phyloP scores from a whole-genome alignment of 2,888 invertebrate species.

The Phengaris alcon region DNA sequence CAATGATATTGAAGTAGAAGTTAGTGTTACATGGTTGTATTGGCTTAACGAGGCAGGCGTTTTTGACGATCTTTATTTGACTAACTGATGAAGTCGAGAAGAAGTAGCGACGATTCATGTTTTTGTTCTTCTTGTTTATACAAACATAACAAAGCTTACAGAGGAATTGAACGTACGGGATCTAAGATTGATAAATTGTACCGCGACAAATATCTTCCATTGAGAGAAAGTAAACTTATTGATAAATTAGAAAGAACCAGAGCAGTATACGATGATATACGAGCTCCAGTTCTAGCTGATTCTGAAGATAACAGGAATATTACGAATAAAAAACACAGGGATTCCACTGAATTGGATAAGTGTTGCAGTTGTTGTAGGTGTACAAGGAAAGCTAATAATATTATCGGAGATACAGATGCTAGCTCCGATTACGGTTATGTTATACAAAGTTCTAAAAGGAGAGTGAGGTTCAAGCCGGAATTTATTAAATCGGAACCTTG shows the following conservation, averaged over 20 bases:
- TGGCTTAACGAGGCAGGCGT: not conserved
- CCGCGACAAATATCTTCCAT: slow-evolving; percentile 50
- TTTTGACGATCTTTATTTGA: not conserved
- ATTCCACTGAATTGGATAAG: slow-evolving; percentile 47
- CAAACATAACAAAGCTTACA: slow-evolving; percentile 47
- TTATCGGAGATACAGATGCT: slow-evolving; percentile 36
- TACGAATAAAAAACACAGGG: slow-evolving; percentile 43
- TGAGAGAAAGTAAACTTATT: slow-evolving; percentile 53
- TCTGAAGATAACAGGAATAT: slow-evolving; percentile 38
- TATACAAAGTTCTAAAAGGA: slow-evolving; percentile 37
- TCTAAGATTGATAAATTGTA: slow-evolving; percentile 52
- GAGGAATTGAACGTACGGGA: slow-evolving; percentile 44
- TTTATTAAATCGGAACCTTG: slow-evolving; percentile 56
- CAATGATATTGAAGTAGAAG: not conserved
- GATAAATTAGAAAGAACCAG: slow-evolving; percentile 54
- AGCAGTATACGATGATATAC: slow-evolving; percentile 55
- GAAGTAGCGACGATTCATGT: slow-evolving; percentile 43
- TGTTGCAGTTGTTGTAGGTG: slow-evolving; percentile 48
- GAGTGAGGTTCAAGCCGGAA: slow-evolving; percentile 46
- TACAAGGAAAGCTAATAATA: slow-evolving; percentile 40
- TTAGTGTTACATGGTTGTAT: not conserved
- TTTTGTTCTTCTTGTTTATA: slow-evolving; percentile 52
- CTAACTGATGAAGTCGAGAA: slow-evolving; percentile 44
- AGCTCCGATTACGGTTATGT: slow-evolving; percentile 36
- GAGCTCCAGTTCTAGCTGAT: slow-evolving; percentile 49